Percentiles rank a stretch among this genome's conserved stretches.
Conservation (phyloP, 2,888 invertebrate species). For the Apamea epomidion region DNA sequence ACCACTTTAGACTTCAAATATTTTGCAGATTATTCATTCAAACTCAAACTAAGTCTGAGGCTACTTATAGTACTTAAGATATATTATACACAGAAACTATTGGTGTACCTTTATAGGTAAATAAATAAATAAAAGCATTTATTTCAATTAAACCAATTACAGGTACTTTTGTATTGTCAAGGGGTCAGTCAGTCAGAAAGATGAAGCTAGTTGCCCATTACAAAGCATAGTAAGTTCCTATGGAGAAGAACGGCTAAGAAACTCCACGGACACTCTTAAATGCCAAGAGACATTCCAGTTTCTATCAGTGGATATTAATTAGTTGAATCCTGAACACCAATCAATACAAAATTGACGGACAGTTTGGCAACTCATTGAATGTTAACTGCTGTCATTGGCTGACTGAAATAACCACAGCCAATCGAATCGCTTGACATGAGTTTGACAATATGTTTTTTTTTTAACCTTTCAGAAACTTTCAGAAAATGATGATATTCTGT, state of each 20-base stretch:
- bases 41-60: not conserved
- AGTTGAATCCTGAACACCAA: not conserved
- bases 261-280: not conserved
- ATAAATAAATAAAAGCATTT: no score
- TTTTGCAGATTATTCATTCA: not conserved
- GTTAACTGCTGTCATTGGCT: not conserved
- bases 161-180: no score
- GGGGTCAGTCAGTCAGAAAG: no score
- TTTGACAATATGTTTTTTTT: not conserved
- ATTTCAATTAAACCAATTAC: no score
- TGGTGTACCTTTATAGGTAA: not conserved
- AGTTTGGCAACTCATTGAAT: not conserved
- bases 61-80: no score
- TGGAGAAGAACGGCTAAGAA: no score
- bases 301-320: not conserved
- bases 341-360: not conserved
- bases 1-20: conserved; percentile 9
- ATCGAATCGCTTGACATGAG: not conserved
- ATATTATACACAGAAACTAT: not conserved
- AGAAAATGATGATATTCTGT: not conserved
- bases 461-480: not conserved
- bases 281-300: not conserved
- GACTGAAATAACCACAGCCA: not conserved
- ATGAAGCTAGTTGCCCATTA: no score
- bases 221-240: no score